Percentiles rank a stretch among this genome's conserved stretches.
phyloP scores from a whole-genome alignment of 2,797 vertebrate species.

The Scyliorhinus canicula region DNA sequence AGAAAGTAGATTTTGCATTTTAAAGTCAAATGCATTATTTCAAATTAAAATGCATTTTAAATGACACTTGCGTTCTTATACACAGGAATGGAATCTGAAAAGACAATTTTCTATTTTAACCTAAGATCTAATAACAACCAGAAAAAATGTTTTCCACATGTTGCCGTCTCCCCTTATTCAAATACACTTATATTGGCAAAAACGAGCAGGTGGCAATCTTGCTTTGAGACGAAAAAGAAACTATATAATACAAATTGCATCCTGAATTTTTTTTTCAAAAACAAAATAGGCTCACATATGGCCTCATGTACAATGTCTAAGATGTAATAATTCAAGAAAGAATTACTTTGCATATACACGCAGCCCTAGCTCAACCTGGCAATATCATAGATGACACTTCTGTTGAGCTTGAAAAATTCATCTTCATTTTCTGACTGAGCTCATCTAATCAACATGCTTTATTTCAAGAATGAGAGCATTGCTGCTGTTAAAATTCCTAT shows the following conservation, averaged over 20 bases:
- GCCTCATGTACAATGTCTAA: conserved; percentile 60
- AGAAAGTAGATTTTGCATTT: conserved; percentile 16
- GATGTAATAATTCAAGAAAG: conserved; percentile 63
- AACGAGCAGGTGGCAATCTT: conserved; percentile 45
- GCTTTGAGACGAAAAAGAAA: conserved; percentile 51
- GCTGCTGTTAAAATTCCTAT: conserved; percentile 54
- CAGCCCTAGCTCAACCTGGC: conserved; percentile 60
- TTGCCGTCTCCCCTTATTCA: neutral
- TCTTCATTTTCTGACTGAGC: conserved; percentile 65
- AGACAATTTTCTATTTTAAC: conserved; percentile 5
- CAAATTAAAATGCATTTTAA: conserved; percentile 4
- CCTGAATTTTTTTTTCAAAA: conserved; percentile 56
- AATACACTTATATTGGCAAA: neutral
- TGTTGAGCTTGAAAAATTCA: conserved; percentile 63
- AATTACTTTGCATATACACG: conserved; percentile 62
- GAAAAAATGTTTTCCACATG: neutral
- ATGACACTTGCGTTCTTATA: neutral
- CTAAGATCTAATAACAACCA: neutral
- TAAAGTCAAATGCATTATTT: neutral
- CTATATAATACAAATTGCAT: conserved; percentile 56
- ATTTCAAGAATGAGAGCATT: conserved; percentile 62
- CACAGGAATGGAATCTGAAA: neutral
- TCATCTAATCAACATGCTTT: conserved; percentile 64
- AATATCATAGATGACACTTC: conserved; percentile 59
- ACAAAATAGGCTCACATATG: conserved; percentile 59